These are phyloP conservation scores for Phaedon cochleariae DNA, from an alignment of 2,888 invertebrate species.

Conservation along the genomic window DNA sequence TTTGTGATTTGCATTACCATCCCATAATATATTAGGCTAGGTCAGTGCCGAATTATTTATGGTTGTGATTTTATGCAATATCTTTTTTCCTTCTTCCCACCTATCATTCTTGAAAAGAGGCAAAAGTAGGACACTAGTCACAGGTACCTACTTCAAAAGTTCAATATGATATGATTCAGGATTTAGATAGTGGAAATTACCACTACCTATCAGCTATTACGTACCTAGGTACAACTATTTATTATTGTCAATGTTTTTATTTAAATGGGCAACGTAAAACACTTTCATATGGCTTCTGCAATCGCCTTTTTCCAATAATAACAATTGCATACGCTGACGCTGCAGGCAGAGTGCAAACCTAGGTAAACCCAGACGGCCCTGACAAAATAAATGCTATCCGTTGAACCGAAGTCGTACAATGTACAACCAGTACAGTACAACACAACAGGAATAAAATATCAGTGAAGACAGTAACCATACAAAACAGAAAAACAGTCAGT, in stretches of 20 bases:
- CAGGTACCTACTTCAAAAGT: not conserved
- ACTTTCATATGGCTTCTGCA: not conserved
- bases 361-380: not conserved
- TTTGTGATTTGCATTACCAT: not conserved
- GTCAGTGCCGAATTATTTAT: conserved; percentile 26
- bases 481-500: too few relatives aligned
- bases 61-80: not conserved
- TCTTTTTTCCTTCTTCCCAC: not conserved
- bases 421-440: too few relatives aligned
- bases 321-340: not conserved
- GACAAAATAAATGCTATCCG: not conserved
- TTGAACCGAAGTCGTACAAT: too few relatives aligned
- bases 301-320: not conserved
- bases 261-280: too few relatives aligned
- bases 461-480: too few relatives aligned
- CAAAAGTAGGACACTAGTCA: not conserved
- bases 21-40: conserved; percentile 36
- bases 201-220: not conserved
- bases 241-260: too few relatives aligned
- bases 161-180: not conserved
- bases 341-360: not conserved
- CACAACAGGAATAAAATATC: too few relatives aligned
- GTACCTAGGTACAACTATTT: too few relatives aligned
- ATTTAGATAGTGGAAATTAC: not conserved
- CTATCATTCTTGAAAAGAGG: not conserved